Percentiles rank a stretch among this genome's conserved stretches.
Conservation (phyloP, 2,113 vertebrate species). For the Piprites chloris region DNA sequence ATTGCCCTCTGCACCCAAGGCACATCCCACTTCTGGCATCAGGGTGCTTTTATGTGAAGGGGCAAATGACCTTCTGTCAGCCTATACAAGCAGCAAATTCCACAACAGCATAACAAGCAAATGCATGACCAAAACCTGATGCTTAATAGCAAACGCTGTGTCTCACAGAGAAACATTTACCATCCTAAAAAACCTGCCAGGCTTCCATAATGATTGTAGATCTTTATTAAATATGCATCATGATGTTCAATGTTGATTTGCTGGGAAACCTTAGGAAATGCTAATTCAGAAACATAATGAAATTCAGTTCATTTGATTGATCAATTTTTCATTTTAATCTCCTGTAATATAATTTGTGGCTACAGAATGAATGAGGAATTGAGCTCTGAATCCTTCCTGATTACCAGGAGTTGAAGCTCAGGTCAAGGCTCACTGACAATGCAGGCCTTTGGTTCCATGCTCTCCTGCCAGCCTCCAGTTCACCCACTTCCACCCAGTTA, state of each 20-base stretch:
- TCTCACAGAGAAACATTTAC: not conserved
- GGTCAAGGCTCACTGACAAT: not conserved
- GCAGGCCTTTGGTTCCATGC: not conserved
- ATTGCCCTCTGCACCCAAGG: too few species aligned
- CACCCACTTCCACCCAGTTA: not conserved
- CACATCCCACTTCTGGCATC: not conserved
- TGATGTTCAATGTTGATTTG: not conserved
- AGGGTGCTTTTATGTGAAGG: not conserved
- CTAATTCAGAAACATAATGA: not conserved
- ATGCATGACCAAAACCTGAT: not conserved
- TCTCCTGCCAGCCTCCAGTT: not conserved
- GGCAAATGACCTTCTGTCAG: not conserved
- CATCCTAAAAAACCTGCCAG: not conserved
- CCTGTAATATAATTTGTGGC: not conserved
- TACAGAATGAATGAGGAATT: not conserved
- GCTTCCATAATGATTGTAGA: not conserved
- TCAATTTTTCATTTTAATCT: not conserved
- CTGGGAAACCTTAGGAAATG: not conserved
- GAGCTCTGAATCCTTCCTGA: not conserved
- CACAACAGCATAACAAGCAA: not conserved
- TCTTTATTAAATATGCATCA: not conserved
- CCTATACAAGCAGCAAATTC: rapidly evolving
- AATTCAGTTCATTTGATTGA: not conserved
- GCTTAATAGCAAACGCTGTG: not conserved
- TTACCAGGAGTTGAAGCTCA: not conserved